Evolutionary conservation across 1,140 invertebrate genomes (phyloP), one percentile per base, ranked within the genome.

Genomic region (Dreissena polymorpha): DNA sequence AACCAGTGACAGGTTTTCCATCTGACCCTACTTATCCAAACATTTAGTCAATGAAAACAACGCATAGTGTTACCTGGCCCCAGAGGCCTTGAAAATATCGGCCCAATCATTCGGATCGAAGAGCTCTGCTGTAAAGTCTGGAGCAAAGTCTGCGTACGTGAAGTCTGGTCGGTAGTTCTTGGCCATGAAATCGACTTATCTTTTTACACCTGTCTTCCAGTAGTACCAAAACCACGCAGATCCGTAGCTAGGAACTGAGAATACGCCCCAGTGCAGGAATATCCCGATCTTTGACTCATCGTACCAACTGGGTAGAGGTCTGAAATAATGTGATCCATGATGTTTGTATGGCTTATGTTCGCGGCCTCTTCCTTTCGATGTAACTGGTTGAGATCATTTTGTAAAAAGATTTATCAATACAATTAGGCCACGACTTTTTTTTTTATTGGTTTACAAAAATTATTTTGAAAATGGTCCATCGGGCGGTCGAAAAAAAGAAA

Each of bases 271-370:
- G 63, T 91, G 91, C 12, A 92, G 57, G 75, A 92, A 93, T n/a
- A 93, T 93, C 8, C 93, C 93, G 39, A 93, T 77, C 84, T 93
- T 93, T 18, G 88, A 89, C n/a, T 93, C 88, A 71, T 93, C 93
- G 82, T 90, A 93, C 93, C 93, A 93, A 10, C 23, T 23, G 7
- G 93, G 93, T 27, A 93, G 71, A 0, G 93, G 39, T 39, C 39
- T 39, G 39, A 39, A 39, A 39, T 39, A 39, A 39, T 39, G 39
- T 8, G 2, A 8, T 39, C 8, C 8, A 5, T 39, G 39, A 5
- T 39, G 39, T 8, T 39, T 39, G 2, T 39, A 8, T 39, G 2
- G 39, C 39, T 39, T 39, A 5, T 39, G 39, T 39, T 39, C 8
- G 39, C n/a, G n/a, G n/a, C 8, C 8, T 2, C 8, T 39, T 39